Percentiles rank a stretch among this genome's conserved stretches.
Evolutionary conservation across 2,888 invertebrate genomes (phyloP).

Genomic region (Macrosiphum euphorbiae): DNA sequence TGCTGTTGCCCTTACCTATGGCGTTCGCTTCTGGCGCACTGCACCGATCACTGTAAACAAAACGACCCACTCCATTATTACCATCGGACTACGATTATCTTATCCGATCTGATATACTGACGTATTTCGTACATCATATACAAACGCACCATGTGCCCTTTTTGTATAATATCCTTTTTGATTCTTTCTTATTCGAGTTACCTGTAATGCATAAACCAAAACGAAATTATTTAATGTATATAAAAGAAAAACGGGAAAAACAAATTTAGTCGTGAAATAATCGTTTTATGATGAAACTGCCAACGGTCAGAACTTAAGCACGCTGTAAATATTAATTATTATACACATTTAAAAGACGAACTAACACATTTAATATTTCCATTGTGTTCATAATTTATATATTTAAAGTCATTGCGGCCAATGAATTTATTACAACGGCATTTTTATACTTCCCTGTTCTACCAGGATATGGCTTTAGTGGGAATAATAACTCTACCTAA

Average conservation of each 20-base stretch:
- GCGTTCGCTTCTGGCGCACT: conserved; percentile 48
- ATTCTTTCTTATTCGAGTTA: background rate
- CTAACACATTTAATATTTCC: background rate
- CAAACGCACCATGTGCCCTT: background rate
- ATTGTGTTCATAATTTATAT: background rate
- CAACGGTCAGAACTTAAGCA: background rate
- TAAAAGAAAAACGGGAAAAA: background rate
- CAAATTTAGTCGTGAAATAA: background rate
- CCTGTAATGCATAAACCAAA: background rate
- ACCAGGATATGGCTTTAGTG: too few species aligned
- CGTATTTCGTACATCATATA: conserved; percentile 8
- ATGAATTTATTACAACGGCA: too few species aligned
- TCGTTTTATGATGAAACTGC: background rate
- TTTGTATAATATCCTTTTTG: background rate
- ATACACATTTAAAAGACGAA: background rate
- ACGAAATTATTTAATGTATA: background rate
- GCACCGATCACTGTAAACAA: conserved; percentile 17
- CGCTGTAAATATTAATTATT: background rate
- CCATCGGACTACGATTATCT: conserved; percentile 16
- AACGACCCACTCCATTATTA: conserved; percentile 40
- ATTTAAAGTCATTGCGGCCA: too few species aligned
- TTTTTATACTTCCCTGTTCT: too few species aligned
- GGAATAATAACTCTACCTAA: too few species aligned
- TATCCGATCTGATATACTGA: conserved; percentile 30
- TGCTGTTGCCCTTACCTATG: conserved; percentile 1